Evolutionary conservation across 2,113 vertebrate species (phyloP), one percentile per base, ranked within the genome.

Genomic region (Polyodon spathula): DNA sequence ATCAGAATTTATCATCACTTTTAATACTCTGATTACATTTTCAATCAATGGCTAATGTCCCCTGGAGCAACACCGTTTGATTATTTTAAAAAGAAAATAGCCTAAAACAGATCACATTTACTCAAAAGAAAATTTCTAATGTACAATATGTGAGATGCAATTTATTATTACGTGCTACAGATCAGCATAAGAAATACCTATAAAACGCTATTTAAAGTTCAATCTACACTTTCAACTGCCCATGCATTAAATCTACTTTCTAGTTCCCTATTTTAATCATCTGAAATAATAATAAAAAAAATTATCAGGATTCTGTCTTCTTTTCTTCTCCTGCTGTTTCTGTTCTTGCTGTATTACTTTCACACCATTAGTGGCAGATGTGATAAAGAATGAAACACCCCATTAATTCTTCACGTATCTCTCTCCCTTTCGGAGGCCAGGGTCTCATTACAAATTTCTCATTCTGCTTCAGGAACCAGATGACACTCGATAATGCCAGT

Each of bases 401-500:
- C 78, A 85, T 84, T 78, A 88, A 84, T 67, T 83, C 79, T 66
- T 76, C 71, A 72, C 79, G 76, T 73, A 68, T 78, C 58, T 73
- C 54, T 78, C 71, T 76, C 68, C 0, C 65, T 69, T 69, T 81
- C 69, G 63, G 69, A 67, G 76, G 66, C 65, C 61, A 78, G 70
- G 65, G 57, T 76, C 85, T 86, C 83, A 81, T 80, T 86, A 82
- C 80, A 78, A 83, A 86, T 79, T 81, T 76, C 70, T 81, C 70
- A 73, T 78, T 80, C 79, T 81, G 77, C 78, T 74, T 81, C 76
- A 76, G 80, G 80, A 80, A 82, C 79, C 88, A 92, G 88, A 81
- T 84, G 84, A 87, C 78, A 82, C 84, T 74, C 84, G 81, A 86
- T 90, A 91, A 90, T 87, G 89, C 88, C 88, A 85, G 76, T 75